These are phyloP conservation scores for Triplophysa tibetana DNA, from an alignment of 2,113 vertebrate genomes.

Conservation along the genomic window DNA sequence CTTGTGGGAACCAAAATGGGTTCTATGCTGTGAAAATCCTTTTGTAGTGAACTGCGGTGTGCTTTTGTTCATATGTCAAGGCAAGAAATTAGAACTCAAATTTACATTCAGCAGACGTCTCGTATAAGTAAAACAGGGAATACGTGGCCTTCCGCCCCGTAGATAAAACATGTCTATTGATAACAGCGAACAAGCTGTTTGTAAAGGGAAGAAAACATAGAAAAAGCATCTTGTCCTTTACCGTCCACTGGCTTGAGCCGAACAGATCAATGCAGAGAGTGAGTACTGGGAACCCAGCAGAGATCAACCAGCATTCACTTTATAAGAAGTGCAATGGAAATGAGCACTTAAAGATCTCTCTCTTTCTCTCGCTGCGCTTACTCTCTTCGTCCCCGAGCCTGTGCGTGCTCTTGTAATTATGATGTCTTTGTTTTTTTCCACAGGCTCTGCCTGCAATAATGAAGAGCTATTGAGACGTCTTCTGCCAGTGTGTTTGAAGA, in stretches of 20 bases:
- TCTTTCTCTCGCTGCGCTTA: constrained; percentile 3
- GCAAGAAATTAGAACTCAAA: not conserved
- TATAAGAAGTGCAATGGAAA: constrained; percentile 44
- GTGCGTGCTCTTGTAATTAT: constrained; percentile 43
- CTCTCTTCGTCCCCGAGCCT: constrained; percentile 27
- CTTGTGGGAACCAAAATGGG: too few relatives aligned
- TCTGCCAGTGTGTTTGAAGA: constrained; percentile 52
- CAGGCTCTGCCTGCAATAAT: constrained; percentile 47
- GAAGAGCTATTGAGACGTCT: constrained; percentile 45
- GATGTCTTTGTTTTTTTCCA: constrained; percentile 54
- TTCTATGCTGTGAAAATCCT: too few relatives aligned
- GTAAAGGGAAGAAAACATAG: not conserved
- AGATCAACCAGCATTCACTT: constrained; percentile 31
- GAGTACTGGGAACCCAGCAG: constrained; percentile 34
- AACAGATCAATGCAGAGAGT: constrained; percentile 47
- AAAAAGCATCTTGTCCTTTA: not conserved
- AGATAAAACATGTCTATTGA: constrained; percentile 5
- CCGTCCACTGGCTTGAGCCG: constrained; percentile 18
- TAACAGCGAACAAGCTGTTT: not conserved
- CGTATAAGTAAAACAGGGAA: not conserved
- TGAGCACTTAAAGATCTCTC: constrained; percentile 41
- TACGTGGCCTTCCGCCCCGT: not conserved
- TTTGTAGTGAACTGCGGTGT: too few relatives aligned
- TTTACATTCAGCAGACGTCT: not conserved
- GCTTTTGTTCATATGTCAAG: too few relatives aligned